Evolutionary conservation across 1,140 invertebrate genomes (phyloP).

Genomic region (Mya arenaria): DNA sequence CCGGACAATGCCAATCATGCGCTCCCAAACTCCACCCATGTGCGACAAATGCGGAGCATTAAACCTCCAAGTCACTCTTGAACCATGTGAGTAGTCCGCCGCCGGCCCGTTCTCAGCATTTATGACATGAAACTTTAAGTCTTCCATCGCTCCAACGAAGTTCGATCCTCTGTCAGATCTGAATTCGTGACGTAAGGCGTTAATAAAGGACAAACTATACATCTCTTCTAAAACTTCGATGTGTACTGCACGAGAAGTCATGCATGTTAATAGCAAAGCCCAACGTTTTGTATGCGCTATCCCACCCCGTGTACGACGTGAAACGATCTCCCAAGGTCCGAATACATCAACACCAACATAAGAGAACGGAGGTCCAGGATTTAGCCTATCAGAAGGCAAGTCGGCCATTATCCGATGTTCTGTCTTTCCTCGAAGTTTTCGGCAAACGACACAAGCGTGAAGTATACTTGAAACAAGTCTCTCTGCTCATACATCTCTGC

Average conservation of each 20-base stretch:
- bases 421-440: conserved; percentile 11
- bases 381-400: conserved; percentile 5
- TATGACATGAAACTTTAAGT: not conserved
- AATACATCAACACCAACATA: conserved; percentile 28
- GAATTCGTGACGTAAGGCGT: conserved; percentile 54
- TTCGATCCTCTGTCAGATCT: conserved; percentile 62
- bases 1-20: too few relatives aligned
- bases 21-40: too few relatives aligned
- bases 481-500: conserved; percentile 50
- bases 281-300: conserved; percentile 7
- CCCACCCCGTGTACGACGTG: conserved; percentile 14
- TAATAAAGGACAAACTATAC: conserved; percentile 56
- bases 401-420: conserved; percentile 10
- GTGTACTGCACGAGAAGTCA: conserved; percentile 24
- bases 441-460: conserved; percentile 12
- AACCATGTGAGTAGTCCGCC: too few relatives aligned
- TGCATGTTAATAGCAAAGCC: conserved; percentile 29
- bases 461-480: conserved; percentile 20
- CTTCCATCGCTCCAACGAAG: conserved; percentile 54
- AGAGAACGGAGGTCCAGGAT: conserved; percentile 14
- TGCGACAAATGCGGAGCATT: too few relatives aligned
- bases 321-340: conserved; percentile 13
- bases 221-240: conserved; percentile 53
- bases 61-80: too few relatives aligned
- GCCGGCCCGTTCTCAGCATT: conserved; percentile 39